A percentile compares a stretch with the other conserved stretches of the same genome.
Conservation (phyloP, 2,888 invertebrate genomes). For the Drosophila stalkeri region DNA sequence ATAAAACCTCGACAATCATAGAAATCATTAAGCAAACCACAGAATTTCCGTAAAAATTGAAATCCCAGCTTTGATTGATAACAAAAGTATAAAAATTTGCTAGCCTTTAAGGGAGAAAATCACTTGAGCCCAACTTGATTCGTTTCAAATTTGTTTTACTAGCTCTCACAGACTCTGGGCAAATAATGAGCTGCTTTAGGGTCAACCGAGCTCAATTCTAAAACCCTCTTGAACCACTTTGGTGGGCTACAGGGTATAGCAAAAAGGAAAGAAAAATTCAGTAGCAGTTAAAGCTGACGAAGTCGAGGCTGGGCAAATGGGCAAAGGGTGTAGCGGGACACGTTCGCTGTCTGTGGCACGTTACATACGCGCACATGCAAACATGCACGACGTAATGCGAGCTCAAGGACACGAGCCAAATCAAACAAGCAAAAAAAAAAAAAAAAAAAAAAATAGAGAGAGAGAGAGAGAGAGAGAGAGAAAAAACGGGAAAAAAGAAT, state of each 20-base stretch:
- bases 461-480: constrained; percentile 1
- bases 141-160: not conserved
- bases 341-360: constrained; percentile 4
- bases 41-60: not conserved
- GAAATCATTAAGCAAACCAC: not conserved
- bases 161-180: not conserved
- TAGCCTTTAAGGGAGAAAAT: not conserved
- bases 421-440: constrained; percentile 19
- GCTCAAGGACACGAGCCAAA: constrained; percentile 63
- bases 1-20: not conserved
- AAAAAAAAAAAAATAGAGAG: constrained; percentile 2
- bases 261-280: not conserved
- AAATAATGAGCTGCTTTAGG: constrained; percentile 1
- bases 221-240: constrained; percentile 2
- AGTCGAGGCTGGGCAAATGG: constrained; percentile 29
- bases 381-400: constrained; percentile 58
- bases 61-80: not conserved
- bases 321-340: constrained; percentile 1
- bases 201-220: not conserved
- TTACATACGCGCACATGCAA: constrained; percentile 27
- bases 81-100: not conserved
- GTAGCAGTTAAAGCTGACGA: constrained; percentile 27
- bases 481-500: constrained; percentile 14
- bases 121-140: constrained; percentile 4
- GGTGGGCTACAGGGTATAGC: constrained; percentile 30